Base-by-base conservation (phyloP, 92 coral and sea anemone genomes). In the Zoanthus solanderi region DNA sequence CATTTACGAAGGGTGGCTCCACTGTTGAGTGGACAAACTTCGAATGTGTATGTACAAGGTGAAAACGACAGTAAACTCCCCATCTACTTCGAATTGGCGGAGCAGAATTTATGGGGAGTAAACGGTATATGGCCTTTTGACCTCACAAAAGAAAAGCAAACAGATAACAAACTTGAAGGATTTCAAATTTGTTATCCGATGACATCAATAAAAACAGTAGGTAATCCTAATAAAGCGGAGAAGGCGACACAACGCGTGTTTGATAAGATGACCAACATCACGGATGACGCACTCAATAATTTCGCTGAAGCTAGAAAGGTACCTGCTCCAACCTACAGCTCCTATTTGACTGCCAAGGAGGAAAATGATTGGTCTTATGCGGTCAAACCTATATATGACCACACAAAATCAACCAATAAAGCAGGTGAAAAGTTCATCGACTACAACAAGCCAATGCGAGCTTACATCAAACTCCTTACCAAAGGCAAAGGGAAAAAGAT, bases 181-280 rank as follows among this genome's bases (percentile, higher is more conserved):
- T 75, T 75, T 16, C 79, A 75, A 60, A 75, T 75, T 18, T 58
- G 14, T n/a, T 75, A 75, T 29, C 79, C 79, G 46, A 58, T 75
- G n/a, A 75, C 79, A 16, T 75, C 79, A 13, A 46, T 75, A 0
- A 5, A 29, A 11, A 75, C 12, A 1, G 34, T 75, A 46, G 57
- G 44, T n/a, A 14, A 73, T 30, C 56, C 78, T 45, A 75, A 58
- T 31, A 17, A 76, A 50, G 63, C 0, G 6, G 79, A 76, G 44
- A 29, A 13, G 63, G 63, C 79, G 6, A 50, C 65, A 0, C 50
- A 0, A 18, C 0, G 18, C 9, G 28, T 9, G 6, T 63, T 76
- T 16, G 79, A 76, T 76, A 34, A 76, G 48, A 76, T 76, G 60
- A 48, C 63, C 63, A 7, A 7, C 0, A n/a, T 76, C 5, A 76